Base-by-base conservation (phyloP, 2,888 invertebrate genomes). In the Melieria crassipennis region DNA sequence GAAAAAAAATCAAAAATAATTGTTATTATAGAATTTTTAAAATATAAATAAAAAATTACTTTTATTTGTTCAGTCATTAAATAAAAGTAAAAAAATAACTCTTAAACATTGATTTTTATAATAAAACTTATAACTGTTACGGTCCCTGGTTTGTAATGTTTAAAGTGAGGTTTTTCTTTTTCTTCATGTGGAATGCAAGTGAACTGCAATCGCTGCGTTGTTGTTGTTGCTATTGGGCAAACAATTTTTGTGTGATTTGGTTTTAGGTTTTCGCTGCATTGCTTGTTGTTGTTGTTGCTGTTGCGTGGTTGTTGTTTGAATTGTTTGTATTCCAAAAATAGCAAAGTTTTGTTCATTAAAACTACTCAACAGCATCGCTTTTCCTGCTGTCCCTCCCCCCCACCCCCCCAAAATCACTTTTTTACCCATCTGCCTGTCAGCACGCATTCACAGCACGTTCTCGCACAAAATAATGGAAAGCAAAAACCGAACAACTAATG, bases 281-380 rank as follows among this genome's bases (percentile, higher is more conserved):
- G 56, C 63, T 57, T 57, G 57, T 75, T 80, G 77, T 80, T 78
- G 81, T 80, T 81, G 30, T 30, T n/a, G n/a, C n/a, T n/a, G n/a
- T 16, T 16, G 16, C 1, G 16, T 16, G 16, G 16, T 16, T 16
- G 16, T 30, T 30, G 30, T 30, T 30, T 45, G 16, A 10, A 50
- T 16, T 67, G 60, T 45, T 52, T 16, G 50, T 42, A 46, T 61
- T 60, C 56, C 56, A 58, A 69, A 64, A 46, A 62, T 67, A 2
- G 7, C 13, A 67, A 73, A 73, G 62, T 73, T 73, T 82, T 83
- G 79, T 82, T 81, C 83, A 82, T 83, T 82, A 82, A 82, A 83
- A 79, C 77, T 76, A 76, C 79, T 79, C 76, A 77, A 58, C 69
- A 73, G 71, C 63, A 50, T 13, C 45, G 45, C 55, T 56, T 63